Evolutionary conservation across 92 coral and sea anemone genomes (phyloP), one percentile per base, ranked within the genome.

Genomic region (Palythoa heliodiscus): DNA sequence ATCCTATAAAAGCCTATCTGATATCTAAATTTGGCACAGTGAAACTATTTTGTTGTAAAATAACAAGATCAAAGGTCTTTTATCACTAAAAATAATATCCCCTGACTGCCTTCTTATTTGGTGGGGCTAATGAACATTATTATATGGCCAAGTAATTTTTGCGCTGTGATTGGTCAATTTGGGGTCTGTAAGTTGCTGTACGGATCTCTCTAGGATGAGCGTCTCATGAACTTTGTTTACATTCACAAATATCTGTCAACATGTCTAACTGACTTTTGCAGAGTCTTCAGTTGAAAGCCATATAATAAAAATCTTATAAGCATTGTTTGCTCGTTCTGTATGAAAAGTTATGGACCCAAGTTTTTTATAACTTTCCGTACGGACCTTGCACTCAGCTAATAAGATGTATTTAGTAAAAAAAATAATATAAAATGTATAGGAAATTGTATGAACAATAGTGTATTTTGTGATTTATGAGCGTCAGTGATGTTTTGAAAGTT

Each of bases 201-300:
- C 72, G 72, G 72, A 67, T 11, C 2, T 67, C 72, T 67, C 72
- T 67, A 23, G 72, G 72, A 67, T 24, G 39, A 67, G 72, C 72
- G 72, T 67, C 38, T 67, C 72, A 29, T 67, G 72, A 67, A 67
- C 72, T 67, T 67, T 67, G 72, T 67, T 67, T 67, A 67, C 72
- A 67, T 67, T 67, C 72, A 67, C 72, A 67, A 67, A 67, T 13
- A 60, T 60, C 66, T 60, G 20, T 60, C 66, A 60, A 60, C 66
- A 60, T 60, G 66, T 60, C 66, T 60, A 60, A 60, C 66, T 60
- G 66, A 60, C 66, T 60, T 60, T 60, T 60, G 66, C 66, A 60
- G 66, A 60, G 66, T 60, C 66, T 60, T 60, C 66, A 60, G 66
- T 60, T 60, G 66, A 60, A 60, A 60, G 66, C 66, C n/a, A 60